Evolutionary conservation across 2,888 invertebrate genomes (phyloP), one percentile per base, ranked within the genome.

Genomic region (Cataglyphis altisquamis): DNA sequence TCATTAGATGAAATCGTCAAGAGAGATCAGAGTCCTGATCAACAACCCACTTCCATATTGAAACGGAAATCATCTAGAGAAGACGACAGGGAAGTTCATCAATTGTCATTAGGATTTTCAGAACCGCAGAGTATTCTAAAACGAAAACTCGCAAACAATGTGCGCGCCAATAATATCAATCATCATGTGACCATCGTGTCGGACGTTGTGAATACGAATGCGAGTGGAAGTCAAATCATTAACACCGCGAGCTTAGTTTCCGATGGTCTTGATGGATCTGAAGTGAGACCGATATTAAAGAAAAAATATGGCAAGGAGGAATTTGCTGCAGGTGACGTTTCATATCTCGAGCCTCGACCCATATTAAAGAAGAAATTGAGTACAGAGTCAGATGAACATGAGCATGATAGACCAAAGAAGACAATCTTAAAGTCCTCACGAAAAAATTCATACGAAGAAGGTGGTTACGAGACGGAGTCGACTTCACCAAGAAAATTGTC

Each of bases 341-440:
- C 92, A 3, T 93, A 92, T 0, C 81, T 92, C 39, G 94, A 94
- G 67, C 95, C 95, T 1, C 94, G 95, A 94, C 98, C 98, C 4
- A 98, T 98, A 92, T 94, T 98, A 57, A 98, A 98, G 95, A 98
- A 98, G 95, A 98, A 98, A 94, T 97, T 97, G 0, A 97, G 97
- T 86, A 96, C 97, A 0, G 97, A 97, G 92, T 97, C 97, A 66
- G 97, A 97, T 87, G 97, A 97, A 90, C 96, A 96, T 91, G 97
- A 97, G 68, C 25, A 78, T 4, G 97, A 97, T 90, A 96, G 96
- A 89, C 97, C 97, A 0, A 97, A 96, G 91, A 96, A 96, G 92
- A 97, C 98, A 45, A 98, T 98, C 90, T 95, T 98, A 63, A 98
- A 98, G 94, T 96, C 96, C 67, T 96, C 97, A 1, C 96, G 96